phyloP scores from a whole-genome alignment of 2,113 vertebrate genomes.

The Apistogramma diplotaenia region DNA sequence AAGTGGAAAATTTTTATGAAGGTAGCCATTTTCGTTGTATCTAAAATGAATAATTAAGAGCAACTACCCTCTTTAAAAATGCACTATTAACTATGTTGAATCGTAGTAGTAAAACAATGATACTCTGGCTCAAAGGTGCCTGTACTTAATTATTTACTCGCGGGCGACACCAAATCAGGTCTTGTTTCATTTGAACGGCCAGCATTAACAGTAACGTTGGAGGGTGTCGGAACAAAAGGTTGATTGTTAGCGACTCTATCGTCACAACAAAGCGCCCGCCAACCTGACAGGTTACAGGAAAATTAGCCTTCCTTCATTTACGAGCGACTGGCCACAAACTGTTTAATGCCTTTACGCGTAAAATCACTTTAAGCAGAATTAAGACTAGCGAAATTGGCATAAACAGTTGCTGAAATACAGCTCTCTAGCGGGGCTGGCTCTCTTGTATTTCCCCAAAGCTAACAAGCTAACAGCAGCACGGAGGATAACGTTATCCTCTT shows the following conservation, averaged over 20 bases:
- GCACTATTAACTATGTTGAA: neutral
- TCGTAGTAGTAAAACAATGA: neutral
- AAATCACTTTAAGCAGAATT: neutral
- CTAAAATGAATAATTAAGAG: neutral
- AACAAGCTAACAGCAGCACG: conserved; percentile 63
- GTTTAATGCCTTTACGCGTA: neutral
- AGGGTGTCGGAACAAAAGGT: conserved; percentile 68
- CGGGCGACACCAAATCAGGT: neutral
- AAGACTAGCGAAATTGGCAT: neutral
- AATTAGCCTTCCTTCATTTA: neutral
- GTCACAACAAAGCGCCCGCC: conserved; percentile 63
- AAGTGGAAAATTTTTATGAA: neutral
- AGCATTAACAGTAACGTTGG: neutral
- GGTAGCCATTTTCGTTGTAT: neutral
- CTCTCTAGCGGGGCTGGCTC: neutral
- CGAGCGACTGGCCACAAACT: neutral
- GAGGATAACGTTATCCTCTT: conserved; percentile 59
- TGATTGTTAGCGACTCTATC: conserved; percentile 56
- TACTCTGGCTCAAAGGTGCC: neutral
- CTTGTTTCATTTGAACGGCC: neutral
- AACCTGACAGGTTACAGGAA: neutral
- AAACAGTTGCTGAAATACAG: neutral
- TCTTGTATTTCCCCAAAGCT: conserved; percentile 40
- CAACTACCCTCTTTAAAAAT: neutral
- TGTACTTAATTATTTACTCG: neutral